Base-by-base conservation (phyloP, 2,888 invertebrate species). In the Epinotia brunnichana region DNA sequence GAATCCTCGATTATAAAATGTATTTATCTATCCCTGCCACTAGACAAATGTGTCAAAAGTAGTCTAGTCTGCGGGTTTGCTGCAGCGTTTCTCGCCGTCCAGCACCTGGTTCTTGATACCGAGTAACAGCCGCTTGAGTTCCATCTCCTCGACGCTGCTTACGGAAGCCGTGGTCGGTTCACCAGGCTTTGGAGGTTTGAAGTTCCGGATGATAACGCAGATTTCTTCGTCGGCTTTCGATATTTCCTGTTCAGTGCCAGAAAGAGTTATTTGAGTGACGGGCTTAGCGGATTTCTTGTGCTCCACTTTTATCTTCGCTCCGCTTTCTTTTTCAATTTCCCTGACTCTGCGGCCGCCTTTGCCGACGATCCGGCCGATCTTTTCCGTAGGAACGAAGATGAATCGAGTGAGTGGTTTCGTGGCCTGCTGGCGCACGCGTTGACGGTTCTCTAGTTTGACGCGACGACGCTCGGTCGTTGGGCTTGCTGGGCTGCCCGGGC, bases 361-460 rank as follows among this genome's bases (percentile, higher is more conserved):
- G 41, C 69, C 69, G n/a, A 69, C 44, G 54, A 69, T 62, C 44
- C 62, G 62, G 9, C 69, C 69, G 17, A 69, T 24, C 62, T 69
- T 69, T 2, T 56, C 44, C 1, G 69, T 69, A 5, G 69, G 69
- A 13, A 62, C 62, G 13, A 21, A 24, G n/a, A 61, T 21, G 0
- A 9, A 21, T 2, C 51, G 64, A 7, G 13, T 19, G 53, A 21
- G 1, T 13, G 41, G 21, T 21, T 10, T n/a, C 5, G 21, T 21
- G 21, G 21, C 29, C 10, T 39, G 39, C n/a, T 35, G 51, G 13
- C 13, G 51, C 5, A 35, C 41, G 7, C n/a, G 69, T 4, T 41
- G 69, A 5, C 53, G 60, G 21, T 39, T 69, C n/a, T 41, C 21
- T 2, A 35, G 2, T 54, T 66, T 66, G 19, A 5, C 19, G 21